These are phyloP conservation scores for Chlorospingus semifuscus DNA, from an alignment of 2,797 vertebrate genomes.

Conservation along the genomic window DNA sequence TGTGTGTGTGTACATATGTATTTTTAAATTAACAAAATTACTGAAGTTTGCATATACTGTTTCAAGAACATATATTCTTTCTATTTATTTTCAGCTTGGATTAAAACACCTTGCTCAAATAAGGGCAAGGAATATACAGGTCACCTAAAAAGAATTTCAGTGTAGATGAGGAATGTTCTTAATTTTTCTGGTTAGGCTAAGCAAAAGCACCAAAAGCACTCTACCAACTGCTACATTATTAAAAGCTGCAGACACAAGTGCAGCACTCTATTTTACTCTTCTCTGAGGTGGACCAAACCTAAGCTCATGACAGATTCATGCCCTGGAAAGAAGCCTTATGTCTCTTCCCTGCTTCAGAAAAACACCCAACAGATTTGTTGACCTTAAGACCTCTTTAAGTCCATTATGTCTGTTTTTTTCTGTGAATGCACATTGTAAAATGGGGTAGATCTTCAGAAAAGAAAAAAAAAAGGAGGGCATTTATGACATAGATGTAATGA, in stretches of 20 bases:
- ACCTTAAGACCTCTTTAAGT: not conserved
- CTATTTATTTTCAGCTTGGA: not conserved
- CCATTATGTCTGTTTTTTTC: not conserved
- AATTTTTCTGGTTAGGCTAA: not conserved
- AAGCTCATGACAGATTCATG: not conserved
- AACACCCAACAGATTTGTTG: not conserved
- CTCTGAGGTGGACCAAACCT: not conserved
- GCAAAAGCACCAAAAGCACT: not conserved
- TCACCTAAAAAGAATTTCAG: not conserved
- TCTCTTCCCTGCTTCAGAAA: not conserved
- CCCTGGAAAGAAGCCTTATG: not conserved
- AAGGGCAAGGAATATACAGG: not conserved
- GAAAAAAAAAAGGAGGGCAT: too few relatives aligned
- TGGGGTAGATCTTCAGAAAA: not conserved
- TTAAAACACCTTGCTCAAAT: not conserved
- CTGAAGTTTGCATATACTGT: not conserved
- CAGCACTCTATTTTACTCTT: not conserved
- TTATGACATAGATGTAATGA: not conserved
- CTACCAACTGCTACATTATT: not conserved
- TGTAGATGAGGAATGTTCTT: not conserved
- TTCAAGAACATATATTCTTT: not conserved
- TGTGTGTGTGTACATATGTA: not conserved
- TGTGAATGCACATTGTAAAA: not conserved
- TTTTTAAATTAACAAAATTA: not conserved
- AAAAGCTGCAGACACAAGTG: not conserved